Conservation (phyloP, 2,888 invertebrate species). For the Protophormia terraenovae region DNA sequence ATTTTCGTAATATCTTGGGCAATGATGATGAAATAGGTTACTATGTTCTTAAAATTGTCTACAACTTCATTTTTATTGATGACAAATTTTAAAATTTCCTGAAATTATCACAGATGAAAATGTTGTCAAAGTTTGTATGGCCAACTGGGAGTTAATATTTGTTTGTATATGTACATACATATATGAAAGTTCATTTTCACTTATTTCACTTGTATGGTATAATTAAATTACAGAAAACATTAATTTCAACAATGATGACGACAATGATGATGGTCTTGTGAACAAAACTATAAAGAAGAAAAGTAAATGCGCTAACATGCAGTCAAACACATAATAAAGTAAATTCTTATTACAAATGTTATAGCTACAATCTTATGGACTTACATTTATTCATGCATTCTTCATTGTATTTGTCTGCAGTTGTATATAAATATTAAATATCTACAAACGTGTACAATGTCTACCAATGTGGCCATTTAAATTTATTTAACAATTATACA, state of each 20-base stretch:
- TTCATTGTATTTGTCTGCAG: background rate
- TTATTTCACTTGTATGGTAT: background rate
- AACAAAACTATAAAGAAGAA: background rate
- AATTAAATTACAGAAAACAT: conserved; percentile 26
- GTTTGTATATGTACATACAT: background rate
- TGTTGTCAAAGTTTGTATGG: too few species aligned
- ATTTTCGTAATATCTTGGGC: too few species aligned
- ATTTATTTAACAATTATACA: background rate
- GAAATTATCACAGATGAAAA: too few species aligned
- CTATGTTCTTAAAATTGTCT: too few species aligned
- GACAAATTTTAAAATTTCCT: too few species aligned
- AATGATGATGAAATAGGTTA: too few species aligned
- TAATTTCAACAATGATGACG: background rate
- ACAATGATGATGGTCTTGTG: conserved; percentile 3
- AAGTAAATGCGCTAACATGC: background rate
- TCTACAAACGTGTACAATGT: background rate
- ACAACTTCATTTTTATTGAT: too few species aligned
- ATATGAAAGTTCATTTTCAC: background rate
- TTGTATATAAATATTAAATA: background rate
- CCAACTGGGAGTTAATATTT: background rate
- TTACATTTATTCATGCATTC: background rate
- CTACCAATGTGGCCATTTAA: background rate
- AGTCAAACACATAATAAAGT: background rate
- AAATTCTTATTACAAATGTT: background rate
- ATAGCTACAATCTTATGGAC: background rate